Evolutionary conservation across 2,888 invertebrate genomes (phyloP).

Genomic region (Heteromyza rotundicornis): DNA sequence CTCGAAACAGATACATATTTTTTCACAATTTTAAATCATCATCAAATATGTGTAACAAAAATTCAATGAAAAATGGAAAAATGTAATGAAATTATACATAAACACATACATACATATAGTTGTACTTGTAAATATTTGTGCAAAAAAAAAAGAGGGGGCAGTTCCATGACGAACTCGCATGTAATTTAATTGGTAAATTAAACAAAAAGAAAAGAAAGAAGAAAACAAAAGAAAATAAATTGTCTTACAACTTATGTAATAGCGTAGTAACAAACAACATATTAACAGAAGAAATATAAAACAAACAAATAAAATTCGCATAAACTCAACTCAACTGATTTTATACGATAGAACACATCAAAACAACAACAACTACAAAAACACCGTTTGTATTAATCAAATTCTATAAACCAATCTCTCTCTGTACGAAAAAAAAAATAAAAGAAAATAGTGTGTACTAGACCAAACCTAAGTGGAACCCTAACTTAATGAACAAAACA

Average conservation of each 20-base stretch:
- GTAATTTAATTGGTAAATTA: slow-evolving; percentile 3
- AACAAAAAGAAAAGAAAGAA: slow-evolving; percentile 18
- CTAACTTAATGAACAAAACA: slow-evolving; percentile 26
- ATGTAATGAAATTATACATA: slow-evolving; percentile 27
- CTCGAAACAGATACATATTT: slow-evolving; percentile 34
- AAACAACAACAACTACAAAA: slow-evolving; percentile 35
- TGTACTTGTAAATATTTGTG: slow-evolving; percentile 34
- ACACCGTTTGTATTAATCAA: no score
- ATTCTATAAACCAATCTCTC: slow-evolving; percentile 5
- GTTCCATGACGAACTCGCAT: slow-evolving; percentile 31
- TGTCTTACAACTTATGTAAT: slow-evolving; percentile 10
- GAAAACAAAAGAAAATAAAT: slow-evolving; percentile 2
- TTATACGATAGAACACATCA: slow-evolving; percentile 30
- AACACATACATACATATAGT: slow-evolving; percentile 42
- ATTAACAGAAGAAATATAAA: no score
- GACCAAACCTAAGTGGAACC: not conserved
- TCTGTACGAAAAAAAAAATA: slow-evolving; percentile 19
- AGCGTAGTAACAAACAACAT: slow-evolving; percentile 8
- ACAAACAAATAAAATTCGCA: not conserved
- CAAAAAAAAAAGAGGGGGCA: slow-evolving; percentile 9
- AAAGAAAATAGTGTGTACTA: slow-evolving; percentile 38
- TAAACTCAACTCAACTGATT: slow-evolving; percentile 38
- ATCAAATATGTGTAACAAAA: slow-evolving; percentile 25
- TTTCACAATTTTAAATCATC: slow-evolving; percentile 37
- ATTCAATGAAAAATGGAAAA: not conserved